Evolutionary conservation across 2,113 vertebrate species (phyloP).

Genomic region (Vireo altiloquus): DNA sequence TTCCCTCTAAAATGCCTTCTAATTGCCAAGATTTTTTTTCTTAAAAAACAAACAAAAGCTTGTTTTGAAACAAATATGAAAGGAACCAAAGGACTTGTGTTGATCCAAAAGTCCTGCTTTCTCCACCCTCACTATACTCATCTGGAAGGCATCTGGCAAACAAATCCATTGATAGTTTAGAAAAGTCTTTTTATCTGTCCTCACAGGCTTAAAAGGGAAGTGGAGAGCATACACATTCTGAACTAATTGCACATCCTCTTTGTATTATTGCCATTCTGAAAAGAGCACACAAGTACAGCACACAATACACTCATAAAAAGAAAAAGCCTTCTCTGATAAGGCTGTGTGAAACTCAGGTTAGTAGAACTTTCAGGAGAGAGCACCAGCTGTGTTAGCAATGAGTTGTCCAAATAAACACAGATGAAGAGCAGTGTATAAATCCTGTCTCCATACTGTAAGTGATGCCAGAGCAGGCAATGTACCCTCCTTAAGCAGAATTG

Average conservation of each 20-base stretch:
- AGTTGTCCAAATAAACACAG: not conserved
- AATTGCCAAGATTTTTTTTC: not conserved
- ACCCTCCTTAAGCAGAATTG: not conserved
- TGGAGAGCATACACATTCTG: not conserved
- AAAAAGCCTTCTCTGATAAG: not conserved
- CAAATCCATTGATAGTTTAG: not conserved
- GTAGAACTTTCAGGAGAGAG: not conserved
- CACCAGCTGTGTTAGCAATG: fast-evolving
- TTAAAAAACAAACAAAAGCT: conserved; percentile 25
- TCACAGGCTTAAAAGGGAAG: not conserved
- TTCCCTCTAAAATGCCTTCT: not conserved
- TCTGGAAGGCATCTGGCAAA: conserved; percentile 44
- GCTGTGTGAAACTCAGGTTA: not conserved
- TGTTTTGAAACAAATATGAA: conserved; percentile 47
- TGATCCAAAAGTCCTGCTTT: conserved; percentile 1
- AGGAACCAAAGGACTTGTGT: not conserved
- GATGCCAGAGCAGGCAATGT: not conserved
- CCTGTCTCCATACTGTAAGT: not conserved
- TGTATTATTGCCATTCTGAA: not conserved
- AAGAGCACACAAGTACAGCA: not conserved
- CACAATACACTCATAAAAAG: not conserved
- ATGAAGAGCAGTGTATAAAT: not conserved
- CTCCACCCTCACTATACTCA: conserved; percentile 16
- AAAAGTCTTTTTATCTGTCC: conserved; percentile 31
- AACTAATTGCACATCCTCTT: not conserved